Evolutionary conservation across 2,888 invertebrate genomes (phyloP).

Genomic region (Cataglyphis albicans): DNA sequence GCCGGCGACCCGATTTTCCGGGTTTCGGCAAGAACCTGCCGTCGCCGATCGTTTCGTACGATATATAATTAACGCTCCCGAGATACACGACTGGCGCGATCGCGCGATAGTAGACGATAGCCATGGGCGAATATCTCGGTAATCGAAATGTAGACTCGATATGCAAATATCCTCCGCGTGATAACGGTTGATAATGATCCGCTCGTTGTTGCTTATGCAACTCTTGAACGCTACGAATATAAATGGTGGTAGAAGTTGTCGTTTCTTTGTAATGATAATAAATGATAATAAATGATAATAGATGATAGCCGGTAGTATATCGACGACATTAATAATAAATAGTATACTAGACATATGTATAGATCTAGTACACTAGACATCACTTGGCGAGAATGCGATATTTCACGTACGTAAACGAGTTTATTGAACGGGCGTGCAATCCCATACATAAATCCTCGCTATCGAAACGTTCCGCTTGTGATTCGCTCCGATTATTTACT

Average conservation of each 20-base stretch:
- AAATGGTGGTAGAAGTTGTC: background rate
- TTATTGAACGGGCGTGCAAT: background rate
- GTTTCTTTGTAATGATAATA: conserved; percentile 28
- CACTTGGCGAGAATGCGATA: background rate
- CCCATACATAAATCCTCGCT: background rate
- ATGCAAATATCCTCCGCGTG: background rate
- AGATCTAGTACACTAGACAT: background rate
- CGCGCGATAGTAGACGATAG: background rate
- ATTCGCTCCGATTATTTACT: conserved; percentile 27
- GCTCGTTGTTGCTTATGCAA: background rate
- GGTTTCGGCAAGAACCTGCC: conserved; percentile 42
- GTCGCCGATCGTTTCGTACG: background rate
- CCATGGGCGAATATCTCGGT: background rate
- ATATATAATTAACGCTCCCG: conserved; percentile 14
- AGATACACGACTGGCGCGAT: conserved; percentile 10
- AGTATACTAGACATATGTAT: background rate
- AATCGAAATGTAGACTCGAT: conserved; percentile 5
- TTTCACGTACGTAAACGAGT: background rate
- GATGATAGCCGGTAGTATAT: background rate
- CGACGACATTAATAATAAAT: conserved; percentile 13
- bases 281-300: conserved; percentile 26
- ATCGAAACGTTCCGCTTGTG: conserved; percentile 10
- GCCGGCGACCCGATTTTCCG: conserved; percentile 33
- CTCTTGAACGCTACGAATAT: background rate
- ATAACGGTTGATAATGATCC: conserved; percentile 21